Evolutionary conservation across 2,113 vertebrate genomes (phyloP), one percentile per base, ranked within the genome.

Genomic region (Upupa epops): DNA sequence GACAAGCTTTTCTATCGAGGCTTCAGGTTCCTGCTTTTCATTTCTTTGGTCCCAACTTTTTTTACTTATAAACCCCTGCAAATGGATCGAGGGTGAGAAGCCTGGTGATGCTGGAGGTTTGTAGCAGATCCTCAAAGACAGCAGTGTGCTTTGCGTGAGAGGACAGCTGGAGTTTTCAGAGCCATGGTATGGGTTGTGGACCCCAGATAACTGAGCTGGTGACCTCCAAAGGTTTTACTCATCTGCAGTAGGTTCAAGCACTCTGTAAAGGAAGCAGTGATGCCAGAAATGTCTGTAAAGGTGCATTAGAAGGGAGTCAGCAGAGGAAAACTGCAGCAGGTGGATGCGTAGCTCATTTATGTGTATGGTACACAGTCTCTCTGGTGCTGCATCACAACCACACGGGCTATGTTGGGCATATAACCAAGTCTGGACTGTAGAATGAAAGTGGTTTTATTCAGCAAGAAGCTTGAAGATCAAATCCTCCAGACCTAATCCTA

Each of bases 181-280:
- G 56, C 31, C 14, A 42, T 37, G 56, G 26, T 19, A 17, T 28
- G 58, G 24, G 28, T 74, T 59, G 70, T 52, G 68, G 46, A 31
- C 42, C 65, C 73, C 34, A 32, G 40, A 15, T 42, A 42, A 83
- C 65, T 79, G 54, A 81, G 93, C 85, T 17, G 92, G 34, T 26
- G 45, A 94, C 87, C 85, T 96, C 88, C 64, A 92, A 29, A 94
- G 95, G 82, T 79, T 96, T 92, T 92, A 94, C 93, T 96, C 66
- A n/a, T 63, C 93, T 78, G 83, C 64, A 91, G 45, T 81, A 56
- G 71, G 84, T 87, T 55, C 70, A 94, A 95, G 82, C 66, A 74
- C 45, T 82, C 93, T 93, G 90, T 92, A 97, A 95, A 96, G 97
- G 92, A 97, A 97, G 95, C 79, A 95, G 90, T 93, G 89, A 95